These are phyloP conservation scores for Liolophura sinensis DNA, from an alignment of 1,140 invertebrate genomes.

Conservation along the genomic window DNA sequence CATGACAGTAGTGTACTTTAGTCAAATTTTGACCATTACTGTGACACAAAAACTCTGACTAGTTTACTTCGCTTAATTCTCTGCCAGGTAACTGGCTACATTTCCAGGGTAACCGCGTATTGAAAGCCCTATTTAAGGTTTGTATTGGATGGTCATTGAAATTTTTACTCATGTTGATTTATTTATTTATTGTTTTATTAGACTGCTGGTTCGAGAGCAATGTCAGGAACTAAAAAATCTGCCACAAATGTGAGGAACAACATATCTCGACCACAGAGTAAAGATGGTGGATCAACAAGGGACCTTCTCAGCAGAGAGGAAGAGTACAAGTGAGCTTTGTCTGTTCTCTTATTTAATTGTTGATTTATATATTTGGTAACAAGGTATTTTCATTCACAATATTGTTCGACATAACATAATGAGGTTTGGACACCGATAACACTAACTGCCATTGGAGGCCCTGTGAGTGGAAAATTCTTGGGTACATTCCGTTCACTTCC, in stretches of 20 bases:
- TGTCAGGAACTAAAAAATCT: slow-evolving; percentile 15
- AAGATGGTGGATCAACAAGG: slow-evolving; percentile 8
- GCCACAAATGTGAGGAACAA: slow-evolving; percentile 18
- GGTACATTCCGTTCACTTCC: not conserved
- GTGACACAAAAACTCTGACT: too few relatives aligned
- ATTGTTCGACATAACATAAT: not conserved
- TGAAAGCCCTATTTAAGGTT: too few relatives aligned
- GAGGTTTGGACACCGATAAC: not conserved
- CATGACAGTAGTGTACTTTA: too few relatives aligned
- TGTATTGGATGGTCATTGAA: too few relatives aligned
- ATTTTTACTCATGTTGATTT: too few relatives aligned
- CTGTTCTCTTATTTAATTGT: not conserved
- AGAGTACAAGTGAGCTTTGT: slow-evolving; percentile 45
- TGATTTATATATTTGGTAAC: not conserved
- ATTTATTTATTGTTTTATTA: too few relatives aligned
- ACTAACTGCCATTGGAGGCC: not conserved
- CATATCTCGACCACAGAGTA: slow-evolving; percentile 10
- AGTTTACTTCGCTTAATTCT: too few relatives aligned
- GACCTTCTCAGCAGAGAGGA: slow-evolving; percentile 45
- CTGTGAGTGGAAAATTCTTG: not conserved
- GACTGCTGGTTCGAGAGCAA: slow-evolving; percentile 3
- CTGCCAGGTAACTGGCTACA: too few relatives aligned
- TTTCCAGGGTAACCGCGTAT: too few relatives aligned
- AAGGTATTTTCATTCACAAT: not conserved
- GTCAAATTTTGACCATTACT: too few relatives aligned